phyloP scores from a whole-genome alignment of 2,113 vertebrate genomes.

The Perca fluviatilis region DNA sequence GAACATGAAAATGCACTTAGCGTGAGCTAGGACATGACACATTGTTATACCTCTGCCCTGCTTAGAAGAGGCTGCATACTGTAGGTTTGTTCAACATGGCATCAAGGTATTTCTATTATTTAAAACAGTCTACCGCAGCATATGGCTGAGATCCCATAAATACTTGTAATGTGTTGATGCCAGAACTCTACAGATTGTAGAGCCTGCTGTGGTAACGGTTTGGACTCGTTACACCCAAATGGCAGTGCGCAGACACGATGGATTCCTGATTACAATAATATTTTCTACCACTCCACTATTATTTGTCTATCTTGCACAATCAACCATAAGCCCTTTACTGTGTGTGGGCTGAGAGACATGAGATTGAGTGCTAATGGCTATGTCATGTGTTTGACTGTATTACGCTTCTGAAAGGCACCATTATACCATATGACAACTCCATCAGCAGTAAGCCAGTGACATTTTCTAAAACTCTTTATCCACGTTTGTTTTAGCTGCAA shows the following conservation, averaged over 20 bases:
- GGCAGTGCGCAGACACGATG: background rate
- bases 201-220: background rate
- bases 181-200: background rate
- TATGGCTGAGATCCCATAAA: background rate
- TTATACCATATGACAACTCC: slow-evolving; percentile 1
- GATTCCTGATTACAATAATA: slow-evolving; percentile 12
- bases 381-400: background rate
- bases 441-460: background rate
- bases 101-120: slow-evolving; percentile 15
- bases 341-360: background rate
- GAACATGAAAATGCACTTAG: slow-evolving; percentile 53
- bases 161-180: background rate
- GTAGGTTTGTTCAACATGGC: background rate
- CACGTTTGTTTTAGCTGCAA: too few relatives aligned
- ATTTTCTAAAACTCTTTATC: slow-evolving; percentile 7
- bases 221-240: background rate
- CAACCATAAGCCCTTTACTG: background rate
- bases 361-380: background rate
- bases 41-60: background rate
- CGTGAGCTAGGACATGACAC: slow-evolving; percentile 9
- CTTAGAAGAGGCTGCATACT: background rate
- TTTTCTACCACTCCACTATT: background rate
- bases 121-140: background rate
- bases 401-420: background rate
- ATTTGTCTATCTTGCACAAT: background rate